A percentile compares a stretch with the other conserved stretches of the same genome.
phyloP scores from a whole-genome alignment of 2,888 invertebrate genomes.

The Leptothorax acervorum region DNA sequence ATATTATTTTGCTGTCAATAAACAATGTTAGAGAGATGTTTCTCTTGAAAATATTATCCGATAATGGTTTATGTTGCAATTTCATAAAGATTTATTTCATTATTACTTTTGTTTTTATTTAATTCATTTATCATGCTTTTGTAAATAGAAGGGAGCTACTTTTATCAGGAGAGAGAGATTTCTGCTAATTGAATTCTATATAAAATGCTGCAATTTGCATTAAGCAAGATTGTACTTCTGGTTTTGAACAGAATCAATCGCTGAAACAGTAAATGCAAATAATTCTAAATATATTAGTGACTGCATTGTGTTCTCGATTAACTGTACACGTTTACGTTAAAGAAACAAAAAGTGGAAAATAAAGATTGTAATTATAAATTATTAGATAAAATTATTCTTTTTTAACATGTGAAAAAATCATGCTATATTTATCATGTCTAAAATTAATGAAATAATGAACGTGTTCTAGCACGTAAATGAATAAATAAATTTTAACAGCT shows the following conservation, averaged over 20 bases:
- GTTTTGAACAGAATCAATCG: neutral
- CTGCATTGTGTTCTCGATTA: slow-evolving; percentile 73
- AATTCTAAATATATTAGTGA: neutral
- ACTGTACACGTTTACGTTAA: slow-evolving; percentile 63
- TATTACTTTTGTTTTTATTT: slow-evolving; percentile 1
- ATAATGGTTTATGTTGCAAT: slow-evolving; percentile 2
- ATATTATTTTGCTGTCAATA: neutral
- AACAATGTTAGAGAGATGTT: neutral
- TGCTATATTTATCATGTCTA: neutral
- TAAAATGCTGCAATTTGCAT: neutral
- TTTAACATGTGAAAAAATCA: neutral
- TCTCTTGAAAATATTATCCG: slow-evolving; percentile 14
- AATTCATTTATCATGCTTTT: neutral
- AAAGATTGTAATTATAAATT: neutral
- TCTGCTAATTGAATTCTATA: slow-evolving; percentile 17
- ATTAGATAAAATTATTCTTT: neutral
- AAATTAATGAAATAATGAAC: neutral
- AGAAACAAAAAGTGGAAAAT: slow-evolving; percentile 54
- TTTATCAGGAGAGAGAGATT: slow-evolving; percentile 2
- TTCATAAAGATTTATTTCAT: slow-evolving; percentile 16
- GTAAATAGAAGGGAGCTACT: neutral
- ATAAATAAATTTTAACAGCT: neutral
- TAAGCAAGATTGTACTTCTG: neutral
- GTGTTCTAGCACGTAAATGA: neutral
- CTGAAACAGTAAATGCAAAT: neutral